Evolutionary conservation across 2,888 invertebrate genomes (phyloP).

Genomic region (Caradrina kadenii): DNA sequence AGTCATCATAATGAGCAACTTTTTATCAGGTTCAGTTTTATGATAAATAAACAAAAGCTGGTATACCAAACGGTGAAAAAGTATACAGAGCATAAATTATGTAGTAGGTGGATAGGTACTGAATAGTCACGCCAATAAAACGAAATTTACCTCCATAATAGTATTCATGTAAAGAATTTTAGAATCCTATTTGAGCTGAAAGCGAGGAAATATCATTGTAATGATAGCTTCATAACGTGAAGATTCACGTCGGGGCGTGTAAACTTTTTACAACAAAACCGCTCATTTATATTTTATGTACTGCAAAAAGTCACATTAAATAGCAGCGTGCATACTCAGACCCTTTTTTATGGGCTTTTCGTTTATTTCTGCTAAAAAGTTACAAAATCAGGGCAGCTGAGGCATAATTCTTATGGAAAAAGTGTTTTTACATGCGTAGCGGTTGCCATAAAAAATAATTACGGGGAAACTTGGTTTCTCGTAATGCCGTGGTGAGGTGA

Average conservation of each 20-base stretch:
- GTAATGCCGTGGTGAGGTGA: slow-evolving; percentile 49
- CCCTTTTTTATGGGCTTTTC: slow-evolving; percentile 62
- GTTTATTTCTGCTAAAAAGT: slow-evolving; percentile 62
- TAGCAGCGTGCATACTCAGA: slow-evolving; percentile 56
- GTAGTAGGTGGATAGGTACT: not conserved
- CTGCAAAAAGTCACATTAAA: slow-evolving; percentile 64
- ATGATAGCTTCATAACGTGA: slow-evolving; percentile 38
- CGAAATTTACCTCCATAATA: not conserved
- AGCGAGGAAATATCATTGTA: slow-evolving; percentile 27
- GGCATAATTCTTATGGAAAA: slow-evolving; percentile 58
- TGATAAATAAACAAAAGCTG: not conserved
- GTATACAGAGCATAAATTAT: not conserved
- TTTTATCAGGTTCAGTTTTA: too few species aligned
- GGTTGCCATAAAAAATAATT: slow-evolving; percentile 63
- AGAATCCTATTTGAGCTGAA: slow-evolving; percentile 17
- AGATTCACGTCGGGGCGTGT: slow-evolving; percentile 31
- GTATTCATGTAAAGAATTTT: slow-evolving; percentile 2
- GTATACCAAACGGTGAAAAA: not conserved
- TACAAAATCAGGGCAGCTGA: slow-evolving; percentile 59
- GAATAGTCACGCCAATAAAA: slow-evolving; percentile 1
- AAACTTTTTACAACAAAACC: slow-evolving; percentile 61
- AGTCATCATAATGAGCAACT: too few species aligned
- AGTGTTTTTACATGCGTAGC: slow-evolving; percentile 60
- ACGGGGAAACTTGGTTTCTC: slow-evolving; percentile 60
- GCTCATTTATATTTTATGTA: slow-evolving; percentile 63